A percentile compares a stretch with the other conserved stretches of the same genome.
phyloP scores from a whole-genome alignment of 2,113 vertebrate species.

The Anseranas semipalmata region DNA sequence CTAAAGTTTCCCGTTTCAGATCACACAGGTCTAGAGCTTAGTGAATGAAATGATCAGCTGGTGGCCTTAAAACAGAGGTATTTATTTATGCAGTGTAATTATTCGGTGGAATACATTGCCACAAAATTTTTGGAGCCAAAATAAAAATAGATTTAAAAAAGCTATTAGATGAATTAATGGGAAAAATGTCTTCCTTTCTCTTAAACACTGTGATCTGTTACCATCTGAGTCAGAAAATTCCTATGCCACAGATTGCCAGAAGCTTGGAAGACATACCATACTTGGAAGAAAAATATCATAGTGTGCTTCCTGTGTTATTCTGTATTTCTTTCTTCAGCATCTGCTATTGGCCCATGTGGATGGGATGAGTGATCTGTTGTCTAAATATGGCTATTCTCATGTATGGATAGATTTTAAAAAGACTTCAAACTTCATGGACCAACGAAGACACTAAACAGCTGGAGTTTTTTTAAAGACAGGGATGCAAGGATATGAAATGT shows the following conservation, averaged over 20 bases:
- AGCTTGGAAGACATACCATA: neutral
- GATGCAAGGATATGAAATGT: neutral
- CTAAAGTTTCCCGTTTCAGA: neutral
- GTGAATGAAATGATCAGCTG: neutral
- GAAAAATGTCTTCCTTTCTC: neutral
- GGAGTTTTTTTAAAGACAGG: neutral
- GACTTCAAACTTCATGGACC: neutral
- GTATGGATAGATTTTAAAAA: neutral
- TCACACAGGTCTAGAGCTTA: neutral
- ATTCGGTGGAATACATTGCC: neutral
- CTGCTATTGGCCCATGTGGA: neutral
- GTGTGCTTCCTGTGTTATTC: neutral
- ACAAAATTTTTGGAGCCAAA: neutral
- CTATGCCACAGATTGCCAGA: neutral
- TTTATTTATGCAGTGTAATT: neutral
- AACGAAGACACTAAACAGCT: neutral
- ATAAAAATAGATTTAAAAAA: neutral
- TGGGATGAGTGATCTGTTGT: neutral
- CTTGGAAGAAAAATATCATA: slow-evolving; percentile 8
- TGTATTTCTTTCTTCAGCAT: neutral
- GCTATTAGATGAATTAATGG: neutral
- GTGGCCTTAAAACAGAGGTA: neutral
- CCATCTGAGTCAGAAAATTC: slow-evolving; percentile 48
- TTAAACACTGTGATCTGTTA: neutral
- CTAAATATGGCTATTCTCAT: neutral